These are phyloP conservation scores for Carapus acus DNA, from an alignment of 2,797 vertebrate genomes.

Conservation along the genomic window DNA sequence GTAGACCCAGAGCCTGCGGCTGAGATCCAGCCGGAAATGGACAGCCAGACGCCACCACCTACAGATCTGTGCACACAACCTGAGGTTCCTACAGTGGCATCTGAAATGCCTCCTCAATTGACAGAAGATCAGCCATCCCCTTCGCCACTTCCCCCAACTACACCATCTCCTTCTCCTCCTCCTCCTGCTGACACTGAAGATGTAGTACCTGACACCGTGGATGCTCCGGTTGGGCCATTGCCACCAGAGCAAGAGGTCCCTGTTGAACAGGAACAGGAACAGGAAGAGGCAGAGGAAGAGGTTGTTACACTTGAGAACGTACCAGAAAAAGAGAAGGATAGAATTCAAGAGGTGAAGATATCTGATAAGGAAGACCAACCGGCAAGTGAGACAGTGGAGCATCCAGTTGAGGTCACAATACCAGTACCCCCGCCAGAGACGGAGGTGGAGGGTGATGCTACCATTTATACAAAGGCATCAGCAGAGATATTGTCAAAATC, in stretches of 20 bases:
- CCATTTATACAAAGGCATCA: slow-evolving; percentile 16
- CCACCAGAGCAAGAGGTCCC: slow-evolving; percentile 41
- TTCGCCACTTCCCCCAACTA: slow-evolving; percentile 36
- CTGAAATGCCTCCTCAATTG: slow-evolving; percentile 48
- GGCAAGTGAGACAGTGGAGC: slow-evolving; percentile 15
- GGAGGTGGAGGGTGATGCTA: slow-evolving; percentile 39
- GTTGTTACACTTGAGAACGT: slow-evolving; percentile 18
- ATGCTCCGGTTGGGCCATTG: slow-evolving; percentile 58
- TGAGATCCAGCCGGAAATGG: slow-evolving; percentile 47
- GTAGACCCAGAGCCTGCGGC: slow-evolving; percentile 38
- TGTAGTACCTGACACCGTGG: slow-evolving; percentile 56
- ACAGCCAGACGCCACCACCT: slow-evolving; percentile 30
- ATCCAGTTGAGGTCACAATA: slow-evolving; percentile 26
- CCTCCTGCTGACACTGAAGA: slow-evolving; percentile 32
- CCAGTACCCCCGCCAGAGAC: not conserved
- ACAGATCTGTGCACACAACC: slow-evolving; percentile 35
- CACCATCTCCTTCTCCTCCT: slow-evolving; percentile 20
- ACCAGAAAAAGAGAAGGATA: slow-evolving; percentile 39
- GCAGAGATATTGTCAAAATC: slow-evolving; percentile 36
- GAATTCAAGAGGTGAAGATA: slow-evolving; percentile 32
- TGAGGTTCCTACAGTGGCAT: slow-evolving; percentile 39
- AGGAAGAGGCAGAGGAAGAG: slow-evolving; percentile 35
- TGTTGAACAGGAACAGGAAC: slow-evolving; percentile 33
- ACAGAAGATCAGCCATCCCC: slow-evolving; percentile 59
- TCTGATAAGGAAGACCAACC: slow-evolving; percentile 43